A percentile compares a stretch with the other conserved stretches of the same genome.
These are phyloP conservation scores for Solea senegalensis DNA, from an alignment of 2,113 vertebrate species.

Conservation along the genomic window DNA sequence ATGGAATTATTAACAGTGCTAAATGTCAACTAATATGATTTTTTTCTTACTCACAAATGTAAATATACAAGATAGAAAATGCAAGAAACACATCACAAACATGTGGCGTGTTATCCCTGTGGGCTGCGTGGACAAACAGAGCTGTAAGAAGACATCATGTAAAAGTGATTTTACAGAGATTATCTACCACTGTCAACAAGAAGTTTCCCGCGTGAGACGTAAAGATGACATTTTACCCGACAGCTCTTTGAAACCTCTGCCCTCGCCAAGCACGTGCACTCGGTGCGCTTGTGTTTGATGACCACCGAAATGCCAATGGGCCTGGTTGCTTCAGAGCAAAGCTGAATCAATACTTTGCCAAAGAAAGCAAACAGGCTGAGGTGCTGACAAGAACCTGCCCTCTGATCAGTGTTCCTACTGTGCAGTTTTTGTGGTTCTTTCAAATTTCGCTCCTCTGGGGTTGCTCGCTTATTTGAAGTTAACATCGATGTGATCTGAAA, in stretches of 20 bases:
- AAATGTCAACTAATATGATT: background rate
- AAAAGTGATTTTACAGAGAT: background rate
- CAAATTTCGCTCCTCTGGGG: conserved; percentile 41
- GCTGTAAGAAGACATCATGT: background rate
- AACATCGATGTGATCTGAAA: conserved; percentile 57
- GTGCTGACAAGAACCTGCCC: conserved; percentile 55
- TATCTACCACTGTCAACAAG: background rate
- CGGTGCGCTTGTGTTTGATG: conserved; percentile 33
- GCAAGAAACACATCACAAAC: too few relatives aligned
- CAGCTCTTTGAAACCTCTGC: conserved; percentile 16
- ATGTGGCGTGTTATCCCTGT: too few relatives aligned
- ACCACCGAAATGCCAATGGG: conserved; percentile 36
- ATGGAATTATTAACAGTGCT: background rate
- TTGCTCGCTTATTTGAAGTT: conserved; percentile 49
- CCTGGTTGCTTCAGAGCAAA: conserved; percentile 48
- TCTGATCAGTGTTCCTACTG: conserved; percentile 49
- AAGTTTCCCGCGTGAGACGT: background rate
- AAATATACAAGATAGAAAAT: too few relatives aligned
- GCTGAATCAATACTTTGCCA: conserved; percentile 67
- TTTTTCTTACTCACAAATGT: too few relatives aligned
- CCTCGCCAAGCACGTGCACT: background rate
- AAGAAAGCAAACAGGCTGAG: conserved; percentile 56
- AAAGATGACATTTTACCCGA: conserved; percentile 6
- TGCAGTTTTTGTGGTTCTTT: conserved; percentile 53
- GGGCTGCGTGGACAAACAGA: background rate